Base-by-base conservation (phyloP, 1,140 invertebrate species). In the Zaprionus lachaisei region DNA sequence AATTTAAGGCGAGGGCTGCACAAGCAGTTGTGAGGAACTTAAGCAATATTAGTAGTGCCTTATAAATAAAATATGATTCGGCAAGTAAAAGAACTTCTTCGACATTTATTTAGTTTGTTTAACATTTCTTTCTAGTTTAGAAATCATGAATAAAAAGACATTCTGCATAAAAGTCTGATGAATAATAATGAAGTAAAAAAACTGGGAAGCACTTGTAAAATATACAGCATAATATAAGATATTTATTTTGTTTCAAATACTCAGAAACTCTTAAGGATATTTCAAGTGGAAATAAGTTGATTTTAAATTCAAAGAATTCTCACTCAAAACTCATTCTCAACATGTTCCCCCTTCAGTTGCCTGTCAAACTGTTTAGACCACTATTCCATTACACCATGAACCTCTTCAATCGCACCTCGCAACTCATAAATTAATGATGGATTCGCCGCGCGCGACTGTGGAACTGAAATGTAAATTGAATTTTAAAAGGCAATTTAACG, bases 401-500 rank as follows among this genome's bases (percentile, higher is more conserved):
- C 51, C 24, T 34, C n/a, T 24, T 67, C 49, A 14, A 7, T 5
- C 65, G 5, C 73, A 26, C 73, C 73, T 76, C 73, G 68, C 26
- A 6, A n/a, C 41, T 20, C 20, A 61, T 22, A 54, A 77, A 56
- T 77, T 80, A 86, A 83, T 89, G 77, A 80, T 83, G 84, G 37
- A 12, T 41, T 44, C 26, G 67, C 58, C 54, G 54, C 69, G 60
- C 20, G 47, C 47, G 20, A 24, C 47, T 51, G 11, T 67, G 79
- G 74, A 89, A 81, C 71, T 68, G 20, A 89, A 87, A 89, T 89
- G 84, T 84, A 85, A 89, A 89, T 90, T 89, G 85, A 89, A 85
- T 89, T 89, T 89, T 89, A 89, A 89, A 90, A 90, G 86, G 72
- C 86, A 89, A 89, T 89, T 89, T 89, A 90, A 89, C 64, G 64